Percentiles rank a stretch among this genome's conserved stretches.
These are phyloP conservation scores for Brachyptera putata DNA, from an alignment of 2,888 invertebrate species.

Conservation along the genomic window DNA sequence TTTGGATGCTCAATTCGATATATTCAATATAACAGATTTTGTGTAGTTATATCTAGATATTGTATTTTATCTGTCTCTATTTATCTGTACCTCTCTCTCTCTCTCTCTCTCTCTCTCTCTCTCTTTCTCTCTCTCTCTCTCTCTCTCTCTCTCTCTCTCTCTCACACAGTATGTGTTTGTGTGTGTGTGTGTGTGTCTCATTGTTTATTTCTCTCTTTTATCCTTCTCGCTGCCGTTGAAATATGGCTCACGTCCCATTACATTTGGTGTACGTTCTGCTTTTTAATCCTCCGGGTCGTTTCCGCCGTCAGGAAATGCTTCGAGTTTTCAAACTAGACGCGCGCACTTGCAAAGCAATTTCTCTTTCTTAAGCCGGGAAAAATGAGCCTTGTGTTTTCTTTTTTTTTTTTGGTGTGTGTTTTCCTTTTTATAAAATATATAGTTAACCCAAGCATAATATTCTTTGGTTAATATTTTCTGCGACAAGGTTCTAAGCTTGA, in stretches of 20 bases:
- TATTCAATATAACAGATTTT: too few relatives aligned
- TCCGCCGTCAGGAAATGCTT: slow-evolving; percentile 14
- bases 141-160: background rate
- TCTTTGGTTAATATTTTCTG: slow-evolving; percentile 11
- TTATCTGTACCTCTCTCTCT: too few relatives aligned
- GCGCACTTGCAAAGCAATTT: slow-evolving; percentile 14
- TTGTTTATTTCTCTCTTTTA: slow-evolving; percentile 7
- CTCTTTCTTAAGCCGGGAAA: slow-evolving; percentile 18
- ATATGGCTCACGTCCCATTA: slow-evolving; percentile 32
- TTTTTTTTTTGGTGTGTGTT: too few relatives aligned
- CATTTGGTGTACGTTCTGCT: slow-evolving; percentile 29
- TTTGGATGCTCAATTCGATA: too few relatives aligned
- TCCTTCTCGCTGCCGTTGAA: slow-evolving; percentile 16
- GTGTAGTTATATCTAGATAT: too few relatives aligned
- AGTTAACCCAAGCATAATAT: slow-evolving; percentile 20
- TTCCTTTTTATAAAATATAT: slow-evolving; percentile 1
- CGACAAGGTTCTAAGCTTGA: background rate
- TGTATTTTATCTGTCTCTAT: too few relatives aligned
- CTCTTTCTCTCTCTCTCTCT: too few relatives aligned
- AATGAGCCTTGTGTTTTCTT: background rate
- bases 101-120: background rate
- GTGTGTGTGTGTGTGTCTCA: too few relatives aligned
- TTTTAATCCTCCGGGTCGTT: slow-evolving; percentile 29
- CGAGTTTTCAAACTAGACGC: background rate
- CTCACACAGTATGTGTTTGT: too few relatives aligned